Evolutionary conservation across 1,140 invertebrate genomes (phyloP).

Genomic region (Ericerus pela): DNA sequence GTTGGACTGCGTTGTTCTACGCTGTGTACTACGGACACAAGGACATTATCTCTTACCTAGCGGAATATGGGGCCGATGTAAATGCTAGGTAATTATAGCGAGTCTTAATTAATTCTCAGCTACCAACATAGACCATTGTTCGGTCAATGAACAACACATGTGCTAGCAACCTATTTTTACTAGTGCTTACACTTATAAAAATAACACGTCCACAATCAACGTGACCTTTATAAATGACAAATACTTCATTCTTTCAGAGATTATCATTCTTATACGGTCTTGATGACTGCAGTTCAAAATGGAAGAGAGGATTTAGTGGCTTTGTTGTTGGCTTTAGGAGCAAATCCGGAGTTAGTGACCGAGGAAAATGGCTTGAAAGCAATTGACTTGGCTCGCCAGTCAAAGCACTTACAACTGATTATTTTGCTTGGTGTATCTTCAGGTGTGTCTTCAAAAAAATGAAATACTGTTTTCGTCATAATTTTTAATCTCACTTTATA

Average conservation of each 20-base stretch:
- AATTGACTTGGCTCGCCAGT: neutral
- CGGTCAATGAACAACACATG: neutral
- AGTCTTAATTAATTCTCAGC: neutral
- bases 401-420: neutral
- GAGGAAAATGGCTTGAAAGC: neutral
- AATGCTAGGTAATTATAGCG: neutral
- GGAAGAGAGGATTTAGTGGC: neutral
- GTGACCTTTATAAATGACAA: neutral
- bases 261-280: neutral
- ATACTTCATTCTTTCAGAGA: neutral
- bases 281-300: neutral
- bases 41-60: neutral
- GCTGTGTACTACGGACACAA: neutral
- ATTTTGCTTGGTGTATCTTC: neutral
- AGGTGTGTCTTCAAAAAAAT: too few species aligned
- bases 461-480: too few species aligned
- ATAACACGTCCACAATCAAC: neutral
- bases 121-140: neutral
- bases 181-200: neutral
- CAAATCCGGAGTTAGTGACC: neutral
- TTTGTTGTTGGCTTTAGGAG: conserved; percentile 1
- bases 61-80: neutral
- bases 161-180: neutral
- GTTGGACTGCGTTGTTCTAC: neutral
- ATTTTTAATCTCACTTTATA: too few species aligned